A percentile compares a stretch with the other conserved stretches of the same genome.
phyloP scores from a whole-genome alignment of 2,113 vertebrate genomes.

The Sclerurus mexicanus region DNA sequence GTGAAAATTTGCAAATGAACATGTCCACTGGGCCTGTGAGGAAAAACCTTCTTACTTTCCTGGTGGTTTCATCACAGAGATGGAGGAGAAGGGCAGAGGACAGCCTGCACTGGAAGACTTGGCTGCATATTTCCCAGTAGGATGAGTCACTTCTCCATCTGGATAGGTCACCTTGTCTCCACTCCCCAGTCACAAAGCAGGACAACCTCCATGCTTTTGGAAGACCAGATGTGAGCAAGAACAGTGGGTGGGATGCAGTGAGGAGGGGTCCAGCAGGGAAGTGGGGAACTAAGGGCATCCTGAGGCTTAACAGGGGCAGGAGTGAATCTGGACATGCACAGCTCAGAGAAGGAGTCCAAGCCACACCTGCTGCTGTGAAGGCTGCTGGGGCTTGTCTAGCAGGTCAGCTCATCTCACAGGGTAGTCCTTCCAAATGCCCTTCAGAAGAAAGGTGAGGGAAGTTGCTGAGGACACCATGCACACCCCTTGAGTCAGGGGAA shows the following conservation, averaged over 20 bases:
- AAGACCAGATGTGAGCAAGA: background rate
- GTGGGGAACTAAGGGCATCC: fast-evolving
- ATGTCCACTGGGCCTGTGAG: background rate
- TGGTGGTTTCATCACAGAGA: background rate
- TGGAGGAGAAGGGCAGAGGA: background rate
- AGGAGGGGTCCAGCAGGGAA: background rate
- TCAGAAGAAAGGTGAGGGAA: background rate
- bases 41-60: background rate
- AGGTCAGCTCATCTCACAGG: background rate
- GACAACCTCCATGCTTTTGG: background rate
- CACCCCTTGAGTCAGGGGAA: background rate
- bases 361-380: background rate
- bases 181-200: background rate
- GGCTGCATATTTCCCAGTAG: background rate
- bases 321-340: background rate
- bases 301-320: background rate
- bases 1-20: background rate
- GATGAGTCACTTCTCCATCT: background rate
- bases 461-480: background rate
- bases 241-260: background rate
- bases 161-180: background rate
- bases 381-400: background rate
- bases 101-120: background rate
- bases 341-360: background rate
- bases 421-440: background rate